Percentiles rank a stretch among this genome's conserved stretches.
phyloP scores from a whole-genome alignment of 2,797 vertebrate species.

The Jordanella pulchra region DNA sequence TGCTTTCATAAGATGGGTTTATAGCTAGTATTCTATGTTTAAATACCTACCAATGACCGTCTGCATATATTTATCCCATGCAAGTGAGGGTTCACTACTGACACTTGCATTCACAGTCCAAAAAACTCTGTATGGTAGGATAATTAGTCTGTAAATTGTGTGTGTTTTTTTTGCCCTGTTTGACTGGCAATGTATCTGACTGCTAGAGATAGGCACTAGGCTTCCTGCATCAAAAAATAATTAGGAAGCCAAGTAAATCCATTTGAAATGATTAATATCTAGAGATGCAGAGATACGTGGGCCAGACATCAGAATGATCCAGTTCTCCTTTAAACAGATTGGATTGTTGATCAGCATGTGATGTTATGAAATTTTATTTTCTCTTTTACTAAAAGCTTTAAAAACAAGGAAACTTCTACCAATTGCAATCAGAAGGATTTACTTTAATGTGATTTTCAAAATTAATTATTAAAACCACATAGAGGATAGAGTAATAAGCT shows the following conservation, averaged over 20 bases:
- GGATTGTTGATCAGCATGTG: neutral
- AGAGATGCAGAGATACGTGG: neutral
- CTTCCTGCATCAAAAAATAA: neutral
- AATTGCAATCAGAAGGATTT: neutral
- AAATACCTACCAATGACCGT: no score
- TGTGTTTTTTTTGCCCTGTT: neutral
- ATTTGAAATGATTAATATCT: slow-evolving; percentile 1
- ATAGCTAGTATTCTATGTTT: no score
- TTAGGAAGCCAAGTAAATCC: neutral
- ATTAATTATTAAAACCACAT: neutral
- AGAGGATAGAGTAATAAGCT: neutral
- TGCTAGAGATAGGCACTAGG: neutral
- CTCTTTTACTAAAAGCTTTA: neutral
- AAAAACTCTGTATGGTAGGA: neutral
- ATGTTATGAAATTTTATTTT: neutral
- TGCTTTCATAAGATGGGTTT: no score
- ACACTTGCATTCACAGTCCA: neutral
- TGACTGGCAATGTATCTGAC: neutral
- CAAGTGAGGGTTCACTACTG: neutral
- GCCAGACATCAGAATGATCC: neutral
- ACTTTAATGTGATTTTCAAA: neutral
- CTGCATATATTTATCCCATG: no score
- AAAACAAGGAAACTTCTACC: neutral
- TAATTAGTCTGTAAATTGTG: neutral
- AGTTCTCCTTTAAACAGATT: neutral